These are phyloP conservation scores for Corvus hawaiiensis DNA, from an alignment of 2,113 vertebrate genomes.

Conservation along the genomic window DNA sequence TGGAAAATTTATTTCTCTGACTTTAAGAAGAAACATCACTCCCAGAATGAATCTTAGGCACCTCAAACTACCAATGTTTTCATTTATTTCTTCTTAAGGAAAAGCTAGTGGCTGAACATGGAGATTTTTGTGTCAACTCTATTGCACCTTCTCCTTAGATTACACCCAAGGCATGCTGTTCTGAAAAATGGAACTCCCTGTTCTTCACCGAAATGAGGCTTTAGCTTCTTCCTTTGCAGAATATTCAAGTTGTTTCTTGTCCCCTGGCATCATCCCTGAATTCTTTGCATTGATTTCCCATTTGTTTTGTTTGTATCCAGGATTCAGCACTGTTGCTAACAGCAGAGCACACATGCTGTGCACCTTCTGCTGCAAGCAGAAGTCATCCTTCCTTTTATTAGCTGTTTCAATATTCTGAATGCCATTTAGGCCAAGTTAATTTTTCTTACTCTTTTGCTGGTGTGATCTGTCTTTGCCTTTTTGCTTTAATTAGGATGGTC, in stretches of 20 bases:
- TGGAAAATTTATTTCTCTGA: not conserved
- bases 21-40: not conserved
- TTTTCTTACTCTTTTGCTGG: not conserved
- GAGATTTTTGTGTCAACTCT: not conserved
- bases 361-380: not conserved
- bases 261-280: not conserved
- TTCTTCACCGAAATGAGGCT: not conserved
- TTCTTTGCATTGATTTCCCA: not conserved
- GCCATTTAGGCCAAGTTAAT: not conserved
- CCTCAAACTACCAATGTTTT: not conserved
- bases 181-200: not conserved
- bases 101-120: not conserved
- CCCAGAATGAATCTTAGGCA: not conserved
- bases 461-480: not conserved
- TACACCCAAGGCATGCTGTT: not conserved
- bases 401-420: not conserved
- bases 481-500: not conserved
- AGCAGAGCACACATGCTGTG: not conserved
- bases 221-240: not conserved
- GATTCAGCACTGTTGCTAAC: not conserved
- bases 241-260: not conserved
- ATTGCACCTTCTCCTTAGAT: not conserved
- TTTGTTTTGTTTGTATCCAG: not conserved
- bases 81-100: not conserved
- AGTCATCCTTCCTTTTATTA: not conserved